Evolutionary conservation across 2,113 vertebrate genomes (phyloP).

Genomic region (Sphyrna mokarran): DNA sequence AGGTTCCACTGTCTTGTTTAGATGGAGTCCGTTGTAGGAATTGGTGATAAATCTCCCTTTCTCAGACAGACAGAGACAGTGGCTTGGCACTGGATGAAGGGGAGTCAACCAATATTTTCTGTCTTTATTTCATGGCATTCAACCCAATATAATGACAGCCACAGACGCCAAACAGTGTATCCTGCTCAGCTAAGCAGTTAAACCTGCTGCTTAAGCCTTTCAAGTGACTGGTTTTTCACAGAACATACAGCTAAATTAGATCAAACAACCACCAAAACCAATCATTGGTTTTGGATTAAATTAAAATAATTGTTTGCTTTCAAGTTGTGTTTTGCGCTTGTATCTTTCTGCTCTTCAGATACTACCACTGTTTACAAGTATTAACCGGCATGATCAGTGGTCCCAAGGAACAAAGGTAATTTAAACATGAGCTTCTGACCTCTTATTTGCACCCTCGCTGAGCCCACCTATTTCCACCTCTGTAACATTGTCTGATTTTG

Average conservation of each 20-base stretch:
- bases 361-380: background rate
- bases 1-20: conserved; percentile 7
- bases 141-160: conserved; percentile 36
- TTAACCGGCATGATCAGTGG: background rate
- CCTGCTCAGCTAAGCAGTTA: background rate
- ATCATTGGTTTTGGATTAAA: background rate
- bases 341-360: background rate
- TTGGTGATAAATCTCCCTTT: conserved; percentile 50
- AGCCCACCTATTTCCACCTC: no score
- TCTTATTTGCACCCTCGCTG: background rate
- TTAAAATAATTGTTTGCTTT: conserved; percentile 5
- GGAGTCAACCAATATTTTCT: conserved; percentile 18
- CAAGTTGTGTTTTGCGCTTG: background rate
- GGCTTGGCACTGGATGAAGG: conserved; percentile 61
- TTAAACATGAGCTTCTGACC: background rate
- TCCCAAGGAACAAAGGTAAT: background rate
- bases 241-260: conserved; percentile 3
- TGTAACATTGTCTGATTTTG: no score
- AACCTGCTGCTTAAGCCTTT: conserved; percentile 33
- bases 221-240: background rate
- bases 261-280: background rate
- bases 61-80: conserved; percentile 71
- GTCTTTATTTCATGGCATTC: conserved; percentile 12
- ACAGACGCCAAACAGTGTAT: conserved; percentile 40
- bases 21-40: background rate